Evolutionary conservation across 2,797 vertebrate species (phyloP), one percentile per base, ranked within the genome.

Genomic region (Taenioides sp.): DNA sequence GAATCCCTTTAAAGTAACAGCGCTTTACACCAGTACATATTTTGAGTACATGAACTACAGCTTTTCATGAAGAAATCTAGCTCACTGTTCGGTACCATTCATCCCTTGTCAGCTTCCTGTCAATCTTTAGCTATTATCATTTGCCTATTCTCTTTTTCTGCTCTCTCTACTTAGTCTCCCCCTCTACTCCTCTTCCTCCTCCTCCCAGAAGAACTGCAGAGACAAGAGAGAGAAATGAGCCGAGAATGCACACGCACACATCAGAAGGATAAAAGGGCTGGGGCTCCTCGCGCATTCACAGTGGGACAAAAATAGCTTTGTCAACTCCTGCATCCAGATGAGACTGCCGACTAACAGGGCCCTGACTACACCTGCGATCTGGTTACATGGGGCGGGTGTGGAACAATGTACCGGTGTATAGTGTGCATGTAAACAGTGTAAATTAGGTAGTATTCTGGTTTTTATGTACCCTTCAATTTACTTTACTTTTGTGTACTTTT

Each of bases 191-290:
- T 34, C 34, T 61, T 80, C 25, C 66, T 47, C 40, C 71, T 71
- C 64, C 37, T 88, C 79, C 74, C 63, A 68, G 71, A 37, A 76
- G 80, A 86, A 70, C 72, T 85, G 52, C 65, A 18, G 66, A 83
- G 63, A 77, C 72, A 34, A 81, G 83, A 86, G 71, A 74, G 47
- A 65, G 70, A 87, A 75, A 90, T 67, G 76, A 88, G 78, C 68
- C 70, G 63, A 84, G 76, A 79, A 85, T 87, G 73, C 79, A 83
- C 80, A 89, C 85, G 52, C 68, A 81, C 84, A 89, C 80, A 76
- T 77, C 80, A 76, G 80, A 27, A 65, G 87, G 81, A 85, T 83
- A 73, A 87, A 90, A 84, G 78, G 72, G 23, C 59, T 27, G 67
- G 65, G 50, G 17, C 81, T 80, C 69, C 79, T 82, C 54, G 27